Evolutionary conservation across 2,797 vertebrate species (phyloP).

Genomic region (Mus spretus): DNA sequence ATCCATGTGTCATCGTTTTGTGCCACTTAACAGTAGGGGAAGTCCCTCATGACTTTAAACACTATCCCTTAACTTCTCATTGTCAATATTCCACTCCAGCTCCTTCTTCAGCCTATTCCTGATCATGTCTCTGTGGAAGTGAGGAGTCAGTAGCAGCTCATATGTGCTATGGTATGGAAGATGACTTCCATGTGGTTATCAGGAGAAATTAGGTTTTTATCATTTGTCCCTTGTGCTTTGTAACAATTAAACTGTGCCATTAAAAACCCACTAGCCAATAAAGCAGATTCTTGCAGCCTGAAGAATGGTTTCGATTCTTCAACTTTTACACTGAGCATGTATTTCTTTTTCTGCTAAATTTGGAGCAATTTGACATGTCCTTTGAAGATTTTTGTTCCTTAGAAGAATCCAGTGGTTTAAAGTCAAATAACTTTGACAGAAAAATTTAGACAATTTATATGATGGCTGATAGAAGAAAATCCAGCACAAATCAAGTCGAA

Average conservation of each 20-base stretch:
- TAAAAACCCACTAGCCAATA: conserved; percentile 33
- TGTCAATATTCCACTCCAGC: background rate
- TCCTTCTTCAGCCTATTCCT: background rate
- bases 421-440: conserved; percentile 58
- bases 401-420: conserved; percentile 58
- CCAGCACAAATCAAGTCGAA: conserved; percentile 41
- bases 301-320: conserved; percentile 59
- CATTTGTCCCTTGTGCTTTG: background rate
- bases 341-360: conserved; percentile 70
- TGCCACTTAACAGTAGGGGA: background rate
- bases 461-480: conserved; percentile 50
- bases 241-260: conserved; percentile 39
- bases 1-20: background rate
- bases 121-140: background rate
- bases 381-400: conserved; percentile 42
- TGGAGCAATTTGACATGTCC: conserved; percentile 53
- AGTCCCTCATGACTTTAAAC: background rate
- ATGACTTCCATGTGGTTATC: background rate
- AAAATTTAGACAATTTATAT: conserved; percentile 60
- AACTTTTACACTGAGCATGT: conserved; percentile 36
- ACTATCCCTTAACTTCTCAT: background rate
- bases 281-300: conserved; percentile 18
- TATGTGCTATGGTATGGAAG: background rate
- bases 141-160: background rate
- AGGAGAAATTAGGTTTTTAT: background rate